Percentiles rank a stretch among this genome's conserved stretches.
These are phyloP conservation scores for Mythimna albipuncta DNA, from an alignment of 2,888 invertebrate genomes.

Conservation along the genomic window DNA sequence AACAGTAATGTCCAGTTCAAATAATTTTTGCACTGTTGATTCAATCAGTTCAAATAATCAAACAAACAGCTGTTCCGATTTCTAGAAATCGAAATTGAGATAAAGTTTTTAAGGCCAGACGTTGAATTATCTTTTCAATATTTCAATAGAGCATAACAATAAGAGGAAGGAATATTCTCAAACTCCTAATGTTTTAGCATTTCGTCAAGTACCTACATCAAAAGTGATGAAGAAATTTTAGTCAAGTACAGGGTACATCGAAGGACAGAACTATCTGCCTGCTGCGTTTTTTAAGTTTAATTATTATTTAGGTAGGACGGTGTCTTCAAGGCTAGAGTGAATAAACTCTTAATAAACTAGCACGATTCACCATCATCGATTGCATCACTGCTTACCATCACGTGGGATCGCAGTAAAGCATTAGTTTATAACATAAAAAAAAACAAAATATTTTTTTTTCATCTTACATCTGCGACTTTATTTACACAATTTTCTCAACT, in stretches of 20 bases:
- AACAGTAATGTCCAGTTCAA: neutral
- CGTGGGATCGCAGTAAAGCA: too few relatives aligned
- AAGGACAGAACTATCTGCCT: too few relatives aligned
- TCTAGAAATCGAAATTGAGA: neutral
- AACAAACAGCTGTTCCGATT: neutral
- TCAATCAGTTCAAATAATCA: neutral
- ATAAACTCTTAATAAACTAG: too few relatives aligned
- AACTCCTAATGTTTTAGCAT: too few relatives aligned
- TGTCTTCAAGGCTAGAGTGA: too few relatives aligned
- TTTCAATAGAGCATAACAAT: too few relatives aligned
- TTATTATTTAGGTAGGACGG: too few relatives aligned
- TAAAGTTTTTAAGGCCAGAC: neutral
- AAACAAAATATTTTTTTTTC: neutral
- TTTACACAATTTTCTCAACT: slow-evolving; percentile 26
- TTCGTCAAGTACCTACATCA: neutral
- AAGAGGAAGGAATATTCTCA: too few relatives aligned
- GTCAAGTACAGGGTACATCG: neutral
- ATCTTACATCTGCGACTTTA: neutral
- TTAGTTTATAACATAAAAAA: too few relatives aligned
- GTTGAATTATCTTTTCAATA: neutral
- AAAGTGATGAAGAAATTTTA: neutral
- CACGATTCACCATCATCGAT: too few relatives aligned
- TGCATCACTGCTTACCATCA: too few relatives aligned
- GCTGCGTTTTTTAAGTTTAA: too few relatives aligned
- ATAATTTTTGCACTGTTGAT: neutral